A percentile compares a stretch with the other conserved stretches of the same genome.
phyloP scores from a whole-genome alignment of 2,888 invertebrate species.

The Orthosia incerta region DNA sequence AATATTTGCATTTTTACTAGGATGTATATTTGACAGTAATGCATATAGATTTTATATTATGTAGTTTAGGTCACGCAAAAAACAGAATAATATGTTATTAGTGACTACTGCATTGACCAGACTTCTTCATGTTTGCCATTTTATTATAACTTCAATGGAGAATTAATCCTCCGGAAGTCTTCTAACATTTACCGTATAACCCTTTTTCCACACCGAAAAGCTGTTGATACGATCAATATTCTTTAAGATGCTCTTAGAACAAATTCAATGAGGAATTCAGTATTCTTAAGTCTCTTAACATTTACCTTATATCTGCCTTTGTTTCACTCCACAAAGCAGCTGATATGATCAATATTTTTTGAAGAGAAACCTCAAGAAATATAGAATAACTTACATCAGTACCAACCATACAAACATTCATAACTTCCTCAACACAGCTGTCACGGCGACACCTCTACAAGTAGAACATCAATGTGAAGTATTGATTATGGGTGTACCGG shows the following conservation, averaged over 20 bases:
- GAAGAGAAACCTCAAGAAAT: background rate
- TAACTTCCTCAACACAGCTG: constrained; percentile 26
- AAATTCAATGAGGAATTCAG: background rate
- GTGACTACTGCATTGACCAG: background rate
- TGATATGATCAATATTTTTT: background rate
- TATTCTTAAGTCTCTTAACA: background rate
- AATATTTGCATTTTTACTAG: constrained; percentile 49
- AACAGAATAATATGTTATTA: background rate
- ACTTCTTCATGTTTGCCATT: background rate
- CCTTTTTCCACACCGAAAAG: background rate
- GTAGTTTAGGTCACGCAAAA: background rate
- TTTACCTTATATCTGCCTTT: background rate
- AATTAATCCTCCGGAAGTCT: background rate
- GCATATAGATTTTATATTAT: constrained; percentile 1
- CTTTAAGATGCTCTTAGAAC: background rate
- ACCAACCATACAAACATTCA: constrained; percentile 14
- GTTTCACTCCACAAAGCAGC: background rate
- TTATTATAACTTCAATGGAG: background rate
- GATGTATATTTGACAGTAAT: background rate
- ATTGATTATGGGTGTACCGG: constrained; percentile 50
- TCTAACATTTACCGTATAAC: too few species aligned
- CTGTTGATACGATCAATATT: background rate
- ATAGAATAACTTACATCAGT: background rate
- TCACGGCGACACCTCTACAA: constrained; percentile 46
- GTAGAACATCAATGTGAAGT: constrained; percentile 29